Base-by-base conservation (phyloP, 2,113 vertebrate species). In the Pterocles orientalis region DNA sequence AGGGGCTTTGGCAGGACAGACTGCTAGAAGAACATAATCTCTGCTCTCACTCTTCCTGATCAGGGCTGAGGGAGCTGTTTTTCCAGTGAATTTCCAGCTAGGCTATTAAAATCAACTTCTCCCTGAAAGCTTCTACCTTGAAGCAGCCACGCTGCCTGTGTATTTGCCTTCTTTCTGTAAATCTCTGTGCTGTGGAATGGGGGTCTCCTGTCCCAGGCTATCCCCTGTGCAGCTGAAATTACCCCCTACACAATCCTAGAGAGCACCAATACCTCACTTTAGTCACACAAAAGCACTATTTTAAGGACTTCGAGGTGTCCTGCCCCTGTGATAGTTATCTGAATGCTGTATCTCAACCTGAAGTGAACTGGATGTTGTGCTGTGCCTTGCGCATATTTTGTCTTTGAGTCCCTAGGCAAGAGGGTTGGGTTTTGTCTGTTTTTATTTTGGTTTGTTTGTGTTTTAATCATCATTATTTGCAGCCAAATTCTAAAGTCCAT, bases 401-500 rank as follows among this genome's bases (percentile, higher is more conserved):
- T 56, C 18, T 43, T 69, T 82, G 82, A 69, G 28, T 70, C 43
- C 26, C 64, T 39, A 51, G 65, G 60, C 31, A 39, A 58, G 29
- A 93, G 8, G 20, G 23, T 56, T 73, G 36, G 28, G 21, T 3
- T 85, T 56, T 75, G 21, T 19, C 41, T 87, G 41, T 0, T 80
- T 94, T 93, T 82, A 5, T 57, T 72, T 86, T 65, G 41, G 29
- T 65, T 75, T 48, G 23, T 65, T 92, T 95, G 58, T 90, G 64
- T 81, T 92, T 94, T 83, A 77, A 41, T 83, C 64, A 33, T 70
- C 31, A 6, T 78, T 73, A 61, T 90, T 90, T 95, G n/a, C 41
- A 78, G 48, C 68, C 88, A 93, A 68, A 93, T 94, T 88, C 90
- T 94, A 53, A 95, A 96, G 93, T 92, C 88, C 88, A 48, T 13